Percentiles rank a stretch among this genome's conserved stretches.
Conservation (phyloP, 2,797 vertebrate species). For the Tapirus indicus region DNA sequence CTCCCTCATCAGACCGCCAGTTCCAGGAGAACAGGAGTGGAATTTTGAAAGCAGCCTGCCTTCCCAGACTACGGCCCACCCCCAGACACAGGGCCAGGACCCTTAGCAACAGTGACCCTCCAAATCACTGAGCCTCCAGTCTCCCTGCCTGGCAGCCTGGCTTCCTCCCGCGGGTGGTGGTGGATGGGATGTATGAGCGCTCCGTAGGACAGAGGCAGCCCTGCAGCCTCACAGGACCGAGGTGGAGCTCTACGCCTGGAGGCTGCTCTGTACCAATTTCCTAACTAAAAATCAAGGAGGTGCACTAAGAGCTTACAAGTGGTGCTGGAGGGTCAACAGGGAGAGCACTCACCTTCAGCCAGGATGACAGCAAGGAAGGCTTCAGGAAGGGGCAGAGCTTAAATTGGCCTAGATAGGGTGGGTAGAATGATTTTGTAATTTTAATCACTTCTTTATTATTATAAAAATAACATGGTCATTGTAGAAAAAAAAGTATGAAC, state of each 20-base stretch:
- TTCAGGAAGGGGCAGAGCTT: background rate
- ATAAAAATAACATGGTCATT: background rate
- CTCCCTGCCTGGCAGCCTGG: background rate
- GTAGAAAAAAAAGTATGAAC: background rate
- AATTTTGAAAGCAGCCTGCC: background rate
- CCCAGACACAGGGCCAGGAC: background rate
- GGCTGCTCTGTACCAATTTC: background rate
- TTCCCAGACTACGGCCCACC: background rate
- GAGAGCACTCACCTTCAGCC: background rate
- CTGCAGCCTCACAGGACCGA: accelerated
- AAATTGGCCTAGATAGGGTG: background rate
- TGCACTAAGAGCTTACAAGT: background rate
- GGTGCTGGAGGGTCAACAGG: background rate
- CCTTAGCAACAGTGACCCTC: background rate
- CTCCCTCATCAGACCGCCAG: background rate
- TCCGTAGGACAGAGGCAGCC: background rate
- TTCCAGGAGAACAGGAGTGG: constrained; percentile 16
- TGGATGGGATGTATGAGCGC: accelerated
- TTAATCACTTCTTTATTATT: background rate
- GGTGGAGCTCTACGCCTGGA: background rate
- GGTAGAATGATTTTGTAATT: background rate
- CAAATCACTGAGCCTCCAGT: background rate
- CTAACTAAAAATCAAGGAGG: background rate
- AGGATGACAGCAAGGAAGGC: background rate
- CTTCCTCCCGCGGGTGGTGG: background rate